phyloP scores from a whole-genome alignment of 2,888 invertebrate genomes.

The Morpho deidamia region DNA sequence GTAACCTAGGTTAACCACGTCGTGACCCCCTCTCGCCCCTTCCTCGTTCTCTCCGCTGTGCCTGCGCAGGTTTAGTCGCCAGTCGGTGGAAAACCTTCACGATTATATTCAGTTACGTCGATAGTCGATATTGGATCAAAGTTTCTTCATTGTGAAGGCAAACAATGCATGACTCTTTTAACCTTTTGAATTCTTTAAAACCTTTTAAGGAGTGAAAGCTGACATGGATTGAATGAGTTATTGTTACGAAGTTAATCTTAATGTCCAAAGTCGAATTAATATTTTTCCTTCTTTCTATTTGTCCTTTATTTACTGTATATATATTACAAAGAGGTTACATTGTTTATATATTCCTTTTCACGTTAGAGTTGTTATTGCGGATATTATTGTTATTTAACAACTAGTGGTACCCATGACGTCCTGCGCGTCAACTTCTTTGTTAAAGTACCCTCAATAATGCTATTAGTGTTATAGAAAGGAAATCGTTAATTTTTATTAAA shows the following conservation, averaged over 20 bases:
- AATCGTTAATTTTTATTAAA: no score
- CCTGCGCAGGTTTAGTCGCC: constrained; percentile 25
- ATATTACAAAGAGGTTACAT: no score
- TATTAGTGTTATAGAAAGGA: no score
- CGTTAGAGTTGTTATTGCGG: no score
- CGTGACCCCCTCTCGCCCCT: constrained; percentile 48
- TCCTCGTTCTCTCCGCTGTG: constrained; percentile 25
- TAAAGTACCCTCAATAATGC: no score
- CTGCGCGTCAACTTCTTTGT: no score
- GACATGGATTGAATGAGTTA: background rate
- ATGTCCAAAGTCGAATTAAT: background rate
- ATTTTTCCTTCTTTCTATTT: background rate
- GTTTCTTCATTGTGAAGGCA: constrained; percentile 16
- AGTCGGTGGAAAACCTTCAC: constrained; percentile 35
- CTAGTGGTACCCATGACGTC: no score
- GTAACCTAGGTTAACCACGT: constrained; percentile 64
- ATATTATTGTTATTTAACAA: no score
- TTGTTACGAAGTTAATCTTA: constrained; percentile 3
- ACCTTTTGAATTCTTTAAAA: constrained; percentile 18
- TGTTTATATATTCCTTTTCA: no score
- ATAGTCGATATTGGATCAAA: constrained; percentile 26
- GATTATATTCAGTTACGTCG: constrained; percentile 32
- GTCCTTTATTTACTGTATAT: no score
- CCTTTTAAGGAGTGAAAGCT: constrained; percentile 12
- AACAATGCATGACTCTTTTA: constrained; percentile 20